Evolutionary conservation across 2,113 vertebrate genomes (phyloP).

Genomic region (Pandion haliaetus): DNA sequence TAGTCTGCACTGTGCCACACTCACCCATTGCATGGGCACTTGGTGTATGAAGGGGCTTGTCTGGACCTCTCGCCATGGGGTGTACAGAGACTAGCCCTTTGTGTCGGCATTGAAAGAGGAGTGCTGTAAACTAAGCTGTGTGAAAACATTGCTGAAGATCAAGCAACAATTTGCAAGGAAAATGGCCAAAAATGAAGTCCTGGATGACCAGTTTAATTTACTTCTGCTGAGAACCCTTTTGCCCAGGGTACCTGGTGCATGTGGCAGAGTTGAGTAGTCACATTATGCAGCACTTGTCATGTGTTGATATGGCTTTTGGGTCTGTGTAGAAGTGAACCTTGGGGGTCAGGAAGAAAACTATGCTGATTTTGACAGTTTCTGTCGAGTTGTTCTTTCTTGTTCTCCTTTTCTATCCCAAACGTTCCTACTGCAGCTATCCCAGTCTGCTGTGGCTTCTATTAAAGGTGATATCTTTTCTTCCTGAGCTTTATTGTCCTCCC

Average conservation of each 20-base stretch:
- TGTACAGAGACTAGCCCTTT: neutral
- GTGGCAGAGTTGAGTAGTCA: neutral
- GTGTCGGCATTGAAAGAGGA: neutral
- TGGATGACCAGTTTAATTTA: neutral
- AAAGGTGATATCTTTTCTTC: neutral
- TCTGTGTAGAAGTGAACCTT: neutral
- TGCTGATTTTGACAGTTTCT: neutral
- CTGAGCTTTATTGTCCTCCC: neutral
- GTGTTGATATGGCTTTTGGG: neutral
- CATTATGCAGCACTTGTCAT: neutral
- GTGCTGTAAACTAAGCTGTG: neutral
- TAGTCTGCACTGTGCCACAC: neutral
- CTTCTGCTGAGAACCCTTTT: neutral
- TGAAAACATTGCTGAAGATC: neutral
- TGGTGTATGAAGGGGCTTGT: neutral
- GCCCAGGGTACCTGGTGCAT: neutral
- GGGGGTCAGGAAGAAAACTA: neutral
- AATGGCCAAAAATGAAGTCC: neutral
- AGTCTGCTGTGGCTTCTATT: neutral
- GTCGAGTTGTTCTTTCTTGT: neutral
- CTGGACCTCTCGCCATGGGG: neutral
- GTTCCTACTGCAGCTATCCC: neutral
- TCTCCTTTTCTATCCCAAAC: neutral
- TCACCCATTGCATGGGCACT: fast-evolving
- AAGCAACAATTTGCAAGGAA: neutral